phyloP scores from a whole-genome alignment of 1,140 invertebrate genomes.

The Pararge aegeria region DNA sequence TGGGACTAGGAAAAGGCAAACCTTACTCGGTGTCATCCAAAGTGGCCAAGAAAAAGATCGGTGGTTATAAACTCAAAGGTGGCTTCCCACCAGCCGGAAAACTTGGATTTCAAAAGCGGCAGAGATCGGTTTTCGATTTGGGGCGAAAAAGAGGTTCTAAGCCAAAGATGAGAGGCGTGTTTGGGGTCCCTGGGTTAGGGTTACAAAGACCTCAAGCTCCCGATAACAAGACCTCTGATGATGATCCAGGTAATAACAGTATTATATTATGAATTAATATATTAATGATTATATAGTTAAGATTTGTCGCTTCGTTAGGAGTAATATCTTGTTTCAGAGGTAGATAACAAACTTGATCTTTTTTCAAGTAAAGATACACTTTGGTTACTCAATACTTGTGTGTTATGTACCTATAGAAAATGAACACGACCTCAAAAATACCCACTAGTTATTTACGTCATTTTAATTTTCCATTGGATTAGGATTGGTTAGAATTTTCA shows the following conservation, averaged over 20 bases:
- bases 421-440: too few species aligned
- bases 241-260: slow-evolving; percentile 75
- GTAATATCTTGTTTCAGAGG: too few species aligned
- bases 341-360: slow-evolving; percentile 94
- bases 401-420: slow-evolving; percentile 97
- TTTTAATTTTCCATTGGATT: too few species aligned
- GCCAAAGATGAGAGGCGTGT: slow-evolving; percentile 91
- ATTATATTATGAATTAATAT: background rate
- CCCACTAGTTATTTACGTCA: too few species aligned
- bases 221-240: slow-evolving; percentile 78
- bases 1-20: slow-evolving; percentile 89
- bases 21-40: slow-evolving; percentile 86
- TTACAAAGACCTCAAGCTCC: slow-evolving; percentile 83
- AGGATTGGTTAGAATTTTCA: too few species aligned
- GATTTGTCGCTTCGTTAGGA: background rate
- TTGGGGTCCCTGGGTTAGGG: slow-evolving; percentile 88
- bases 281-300: too few species aligned
- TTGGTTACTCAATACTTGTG: slow-evolving; percentile 97
- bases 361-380: slow-evolving; percentile 97
- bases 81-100: slow-evolving; percentile 84
- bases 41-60: slow-evolving; percentile 88
- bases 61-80: slow-evolving; percentile 80
- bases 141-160: slow-evolving; percentile 90
- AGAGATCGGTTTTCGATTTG: slow-evolving; percentile 85
- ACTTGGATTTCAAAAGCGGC: slow-evolving; percentile 85